Evolutionary conservation across 1,140 invertebrate genomes (phyloP), one percentile per base, ranked within the genome.

Genomic region (Proctacanthus coquilletti): DNA sequence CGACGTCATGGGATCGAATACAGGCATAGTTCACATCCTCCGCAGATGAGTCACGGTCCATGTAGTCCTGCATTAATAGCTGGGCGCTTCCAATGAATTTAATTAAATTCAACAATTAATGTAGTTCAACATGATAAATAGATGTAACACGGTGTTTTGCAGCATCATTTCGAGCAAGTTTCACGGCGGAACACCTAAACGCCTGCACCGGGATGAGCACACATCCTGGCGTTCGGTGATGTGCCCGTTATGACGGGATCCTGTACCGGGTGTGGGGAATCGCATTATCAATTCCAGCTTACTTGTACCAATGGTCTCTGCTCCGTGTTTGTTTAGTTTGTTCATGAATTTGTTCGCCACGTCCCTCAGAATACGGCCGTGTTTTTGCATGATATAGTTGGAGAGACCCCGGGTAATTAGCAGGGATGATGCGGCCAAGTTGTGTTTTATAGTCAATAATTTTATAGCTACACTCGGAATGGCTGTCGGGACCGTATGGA

Each of bases 81-180:
- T n/a, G n/a, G n/a, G n/a, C n/a, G n/a, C n/a, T n/a, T n/a, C n/a
- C n/a, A n/a, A n/a, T n/a, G n/a, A n/a, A n/a, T n/a, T n/a, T n/a
- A n/a, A n/a, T n/a, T 34, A 34, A 34, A 34, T 34, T 34, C 32
- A 34, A 34, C 32, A 34, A 34, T 34, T 34, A 34, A 13, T 9
- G 32, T 10, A 34, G 11, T 34, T 10, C 14, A 34, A 34, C 32
- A 34, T 34, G 32, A 34, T 34, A 34, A 34, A 34, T 34, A 34
- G 32, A 34, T 34, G 32, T 34, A 34, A 34, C 32, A 34, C 18
- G 32, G 18, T 34, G 32, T 34, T 34, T 34, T 34, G 32, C 32
- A 34, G 18, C 27, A 29, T 29, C 27, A 29, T 29, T 8, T 25
- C 23, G 23, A n/a, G 6, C 23, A 8, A n/a, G 23, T n/a, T n/a